phyloP scores from a whole-genome alignment of 2,888 invertebrate genomes.

The Hanleya hanleyi region DNA sequence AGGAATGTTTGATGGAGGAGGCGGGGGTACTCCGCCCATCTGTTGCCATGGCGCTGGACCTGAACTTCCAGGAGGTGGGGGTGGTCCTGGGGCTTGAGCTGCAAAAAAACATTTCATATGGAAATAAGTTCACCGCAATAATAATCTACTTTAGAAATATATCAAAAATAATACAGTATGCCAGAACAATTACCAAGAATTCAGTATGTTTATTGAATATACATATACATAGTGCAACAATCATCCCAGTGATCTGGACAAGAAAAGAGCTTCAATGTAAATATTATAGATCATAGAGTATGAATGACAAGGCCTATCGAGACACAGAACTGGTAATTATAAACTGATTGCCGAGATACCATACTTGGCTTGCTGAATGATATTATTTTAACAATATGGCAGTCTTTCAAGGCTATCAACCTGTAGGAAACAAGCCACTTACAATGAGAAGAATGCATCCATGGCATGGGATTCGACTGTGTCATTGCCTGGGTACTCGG shows the following conservation, averaged over 20 bases:
- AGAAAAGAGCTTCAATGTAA: too few relatives aligned
- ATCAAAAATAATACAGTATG: conserved; percentile 14
- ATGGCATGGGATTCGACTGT: conserved; percentile 37
- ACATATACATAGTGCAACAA: too few relatives aligned
- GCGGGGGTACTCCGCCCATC: conserved; percentile 42
- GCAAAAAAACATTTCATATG: background rate
- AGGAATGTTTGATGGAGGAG: conserved; percentile 35
- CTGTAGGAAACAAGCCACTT: too few relatives aligned
- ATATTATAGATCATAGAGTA: too few relatives aligned
- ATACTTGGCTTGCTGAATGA: too few relatives aligned
- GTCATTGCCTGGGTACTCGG: conserved; percentile 51
- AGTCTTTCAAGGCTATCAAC: too few relatives aligned
- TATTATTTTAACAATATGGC: too few relatives aligned
- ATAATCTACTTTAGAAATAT: background rate
- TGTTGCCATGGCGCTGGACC: conserved; percentile 13
- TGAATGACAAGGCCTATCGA: too few relatives aligned
- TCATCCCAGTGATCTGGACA: too few relatives aligned
- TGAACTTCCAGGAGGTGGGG: conserved; percentile 28
- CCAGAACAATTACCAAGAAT: background rate
- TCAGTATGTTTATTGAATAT: background rate
- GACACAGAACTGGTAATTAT: too few relatives aligned
- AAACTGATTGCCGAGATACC: too few relatives aligned
- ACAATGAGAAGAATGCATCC: conserved; percentile 47
- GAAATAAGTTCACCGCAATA: background rate
- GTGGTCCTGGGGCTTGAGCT: conserved; percentile 16